Evolutionary conservation across 2,113 vertebrate species (phyloP), one percentile per base, ranked within the genome.

Genomic region (Corythornis madagascariensis): DNA sequence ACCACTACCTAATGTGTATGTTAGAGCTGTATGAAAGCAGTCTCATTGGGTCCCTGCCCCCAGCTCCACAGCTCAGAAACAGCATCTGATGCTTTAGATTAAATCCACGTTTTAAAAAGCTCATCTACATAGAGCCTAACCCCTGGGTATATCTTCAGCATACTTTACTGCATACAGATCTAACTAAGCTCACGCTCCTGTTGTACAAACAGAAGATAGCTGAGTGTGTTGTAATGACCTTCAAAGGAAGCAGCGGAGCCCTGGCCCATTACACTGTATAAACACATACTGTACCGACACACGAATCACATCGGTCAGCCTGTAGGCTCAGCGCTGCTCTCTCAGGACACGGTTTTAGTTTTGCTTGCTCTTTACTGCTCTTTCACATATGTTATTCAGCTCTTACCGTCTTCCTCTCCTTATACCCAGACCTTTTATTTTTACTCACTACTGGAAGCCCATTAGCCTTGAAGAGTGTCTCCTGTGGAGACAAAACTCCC

Each of bases 41-140:
- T n/a, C 72, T 93, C 61, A 86, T 86, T 80, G 94, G 47, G 87
- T 71, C 33, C 72, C 86, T 92, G 77, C 66, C 81, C 61, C 45
- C 42, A 90, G 84, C 8, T 0, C 7, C 29, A 45, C 26, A 45
- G 82, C 72, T 74, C 40, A 73, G 64, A 85, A 43, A 88, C 14
- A 76, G 55, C 47, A 76, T 89, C 81, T 74, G 29, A 87, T 25
- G 72, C 82, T 89, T 91, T 42, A 89, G 26, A 94, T 65, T 35
- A 83, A 95, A 95, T 28, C 45, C 2, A 5, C 0, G 0, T 85
- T 93, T 88, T 61, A 83, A 91, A 94, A 57, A 83, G 56, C 72
- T 88, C 71, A 91, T 92, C 45, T 92, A 73, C 86, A 83, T 73
- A 73, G 8, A 77, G 81, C 29, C 33, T 87, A 91, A 85, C 71